Conservation (phyloP, 2,113 vertebrate species). For the Isurus oxyrinchus region DNA sequence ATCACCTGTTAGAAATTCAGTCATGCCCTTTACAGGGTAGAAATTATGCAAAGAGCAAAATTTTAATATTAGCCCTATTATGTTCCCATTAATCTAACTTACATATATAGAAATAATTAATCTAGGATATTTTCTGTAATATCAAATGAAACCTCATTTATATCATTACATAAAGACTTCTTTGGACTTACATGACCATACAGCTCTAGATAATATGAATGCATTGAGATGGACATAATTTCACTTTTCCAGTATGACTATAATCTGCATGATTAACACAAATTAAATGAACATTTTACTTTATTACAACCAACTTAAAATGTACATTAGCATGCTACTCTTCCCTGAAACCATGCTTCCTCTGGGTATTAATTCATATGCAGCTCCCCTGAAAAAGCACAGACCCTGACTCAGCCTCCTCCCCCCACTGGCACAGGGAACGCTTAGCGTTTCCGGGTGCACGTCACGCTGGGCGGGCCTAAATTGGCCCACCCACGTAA, state of each 20-base stretch:
- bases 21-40: not conserved
- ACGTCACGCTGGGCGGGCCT: no score
- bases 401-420: no score
- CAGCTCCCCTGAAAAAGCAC: no score
- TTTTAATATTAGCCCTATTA: not conserved
- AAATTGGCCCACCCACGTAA: no score
- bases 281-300: not conserved
- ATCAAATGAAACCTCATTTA: not conserved
- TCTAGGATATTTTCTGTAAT: not conserved
- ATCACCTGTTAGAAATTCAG: not conserved
- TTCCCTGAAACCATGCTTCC: not conserved
- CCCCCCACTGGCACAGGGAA: no score
- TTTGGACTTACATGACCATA: not conserved
- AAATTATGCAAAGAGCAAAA: not conserved
- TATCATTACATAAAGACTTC: not conserved
- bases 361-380: not conserved
- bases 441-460: no score
- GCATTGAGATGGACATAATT: not conserved
- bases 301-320: not conserved
- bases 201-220: not conserved
- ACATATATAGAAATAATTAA: not conserved
- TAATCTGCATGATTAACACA: not conserved
- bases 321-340: not conserved
- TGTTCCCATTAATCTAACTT: not conserved
- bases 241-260: not conserved